phyloP scores from a whole-genome alignment of 2,888 invertebrate genomes.

The Drosophila hamatofila region DNA sequence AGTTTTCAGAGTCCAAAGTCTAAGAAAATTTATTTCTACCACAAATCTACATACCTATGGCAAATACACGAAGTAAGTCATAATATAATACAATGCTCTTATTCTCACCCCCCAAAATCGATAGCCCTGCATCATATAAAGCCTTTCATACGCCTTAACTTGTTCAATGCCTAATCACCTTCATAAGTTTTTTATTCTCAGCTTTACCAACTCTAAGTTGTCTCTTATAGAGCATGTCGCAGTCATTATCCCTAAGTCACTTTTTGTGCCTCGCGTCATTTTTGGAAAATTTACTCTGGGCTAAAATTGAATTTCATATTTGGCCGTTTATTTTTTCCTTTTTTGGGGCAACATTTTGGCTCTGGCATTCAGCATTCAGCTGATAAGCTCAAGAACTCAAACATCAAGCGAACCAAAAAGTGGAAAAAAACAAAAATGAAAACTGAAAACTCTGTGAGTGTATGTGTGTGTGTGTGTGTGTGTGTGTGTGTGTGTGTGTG shows the following conservation, averaged over 20 bases:
- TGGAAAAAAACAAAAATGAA: slow-evolving; percentile 4
- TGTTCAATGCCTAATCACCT: too few species aligned
- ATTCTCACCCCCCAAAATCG: too few species aligned
- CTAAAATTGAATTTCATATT: slow-evolving; percentile 72
- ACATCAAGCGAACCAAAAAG: slow-evolving; percentile 9
- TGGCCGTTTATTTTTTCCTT: slow-evolving; percentile 23
- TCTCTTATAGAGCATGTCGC: not conserved
- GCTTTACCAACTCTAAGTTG: too few species aligned
- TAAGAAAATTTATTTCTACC: too few species aligned
- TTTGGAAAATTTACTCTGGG: slow-evolving; percentile 18
- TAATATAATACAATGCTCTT: too few species aligned
- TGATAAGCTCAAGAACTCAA: slow-evolving; percentile 52
- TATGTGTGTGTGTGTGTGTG: not conserved
- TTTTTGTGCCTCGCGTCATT: not conserved
- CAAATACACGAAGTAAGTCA: too few species aligned
- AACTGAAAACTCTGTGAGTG: not conserved
- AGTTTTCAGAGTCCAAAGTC: too few species aligned
- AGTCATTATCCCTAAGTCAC: not conserved
- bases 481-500: not conserved
- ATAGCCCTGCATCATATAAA: too few species aligned
- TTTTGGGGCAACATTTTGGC: slow-evolving; percentile 31
- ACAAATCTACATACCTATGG: too few species aligned
- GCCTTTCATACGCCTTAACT: too few species aligned
- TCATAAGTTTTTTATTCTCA: too few species aligned
- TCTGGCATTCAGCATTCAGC: slow-evolving; percentile 17